Percentiles rank a stretch among this genome's conserved stretches.
phyloP scores from a whole-genome alignment of 2,797 vertebrate species.

The Moxostoma hubbsi region DNA sequence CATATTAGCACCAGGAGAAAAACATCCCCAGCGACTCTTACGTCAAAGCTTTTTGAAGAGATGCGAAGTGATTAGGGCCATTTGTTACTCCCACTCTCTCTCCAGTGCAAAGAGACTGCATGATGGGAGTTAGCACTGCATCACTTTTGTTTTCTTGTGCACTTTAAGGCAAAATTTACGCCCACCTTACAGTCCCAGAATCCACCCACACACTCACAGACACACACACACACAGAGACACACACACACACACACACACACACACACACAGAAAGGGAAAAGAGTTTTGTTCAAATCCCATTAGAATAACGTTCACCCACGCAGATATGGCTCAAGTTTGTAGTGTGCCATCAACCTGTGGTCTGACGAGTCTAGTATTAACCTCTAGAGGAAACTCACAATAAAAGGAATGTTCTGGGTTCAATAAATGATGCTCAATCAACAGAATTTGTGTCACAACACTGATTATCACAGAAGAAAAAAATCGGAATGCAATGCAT shows the following conservation, averaged over 20 bases:
- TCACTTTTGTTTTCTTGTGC: slow-evolving; percentile 62
- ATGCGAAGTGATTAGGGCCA: slow-evolving; percentile 39
- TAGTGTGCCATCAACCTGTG: neutral
- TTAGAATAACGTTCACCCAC: slow-evolving; percentile 39
- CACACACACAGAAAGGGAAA: slow-evolving; percentile 36
- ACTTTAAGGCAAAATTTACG: slow-evolving; percentile 67
- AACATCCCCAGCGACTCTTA: slow-evolving; percentile 25
- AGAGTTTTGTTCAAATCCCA: slow-evolving; percentile 12
- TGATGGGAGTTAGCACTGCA: slow-evolving; percentile 64
- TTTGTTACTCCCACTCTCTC: slow-evolving; percentile 52
- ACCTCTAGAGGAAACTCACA: neutral
- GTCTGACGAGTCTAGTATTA: neutral
- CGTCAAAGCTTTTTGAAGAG: slow-evolving; percentile 44
- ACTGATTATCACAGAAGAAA: no score
- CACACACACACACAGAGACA: slow-evolving; percentile 42
- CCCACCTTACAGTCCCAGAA: slow-evolving; percentile 56
- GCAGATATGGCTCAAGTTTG: slow-evolving; percentile 3
- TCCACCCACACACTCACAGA: slow-evolving; percentile 56
- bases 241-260: slow-evolving; percentile 47
- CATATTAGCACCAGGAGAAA: slow-evolving; percentile 30
- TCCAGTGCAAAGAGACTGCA: slow-evolving; percentile 45
- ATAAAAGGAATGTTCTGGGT: neutral
- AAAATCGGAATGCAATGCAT: no score
- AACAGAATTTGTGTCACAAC: no score
- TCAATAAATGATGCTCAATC: no score